Evolutionary conservation across 2,113 vertebrate species (phyloP).

Genomic region (Sclerurus mexicanus): DNA sequence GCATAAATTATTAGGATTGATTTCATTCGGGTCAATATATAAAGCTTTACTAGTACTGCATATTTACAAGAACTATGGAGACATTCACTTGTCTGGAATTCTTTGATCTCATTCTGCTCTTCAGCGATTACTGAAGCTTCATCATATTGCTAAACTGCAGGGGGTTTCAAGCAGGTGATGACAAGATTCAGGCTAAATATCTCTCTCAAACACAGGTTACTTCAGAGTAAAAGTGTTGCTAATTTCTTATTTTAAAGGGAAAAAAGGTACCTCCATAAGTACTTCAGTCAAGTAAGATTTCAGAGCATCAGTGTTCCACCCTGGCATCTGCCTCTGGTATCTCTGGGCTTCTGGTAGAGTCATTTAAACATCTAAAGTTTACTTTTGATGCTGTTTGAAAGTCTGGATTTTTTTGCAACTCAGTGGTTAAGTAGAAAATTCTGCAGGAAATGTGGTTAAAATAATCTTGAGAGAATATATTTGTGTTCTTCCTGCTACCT

Average conservation of each 20-base stretch:
- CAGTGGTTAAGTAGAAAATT: not conserved
- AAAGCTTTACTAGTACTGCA: not conserved
- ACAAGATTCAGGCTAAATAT: not conserved
- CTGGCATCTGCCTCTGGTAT: not conserved
- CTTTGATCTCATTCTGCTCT: not conserved
- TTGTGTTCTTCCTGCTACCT: not conserved
- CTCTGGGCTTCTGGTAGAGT: not conserved
- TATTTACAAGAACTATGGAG: not conserved
- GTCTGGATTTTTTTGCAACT: not conserved
- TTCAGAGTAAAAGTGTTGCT: not conserved
- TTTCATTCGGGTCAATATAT: not conserved
- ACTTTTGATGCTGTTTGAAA: not conserved
- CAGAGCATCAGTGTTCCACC: not conserved
- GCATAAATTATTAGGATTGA: not conserved
- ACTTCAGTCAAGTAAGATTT: not conserved
- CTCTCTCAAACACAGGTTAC: not conserved
- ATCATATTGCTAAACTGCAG: not conserved
- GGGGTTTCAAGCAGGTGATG: not conserved
- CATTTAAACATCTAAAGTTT: not conserved
- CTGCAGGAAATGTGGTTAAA: not conserved
- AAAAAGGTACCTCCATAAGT: not conserved
- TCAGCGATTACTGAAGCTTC: not conserved
- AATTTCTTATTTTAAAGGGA: not conserved
- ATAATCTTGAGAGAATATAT: not conserved
- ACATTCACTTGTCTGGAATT: not conserved